These are phyloP conservation scores for Mesoligia furuncula DNA, from an alignment of 2,888 invertebrate genomes.

Conservation along the genomic window DNA sequence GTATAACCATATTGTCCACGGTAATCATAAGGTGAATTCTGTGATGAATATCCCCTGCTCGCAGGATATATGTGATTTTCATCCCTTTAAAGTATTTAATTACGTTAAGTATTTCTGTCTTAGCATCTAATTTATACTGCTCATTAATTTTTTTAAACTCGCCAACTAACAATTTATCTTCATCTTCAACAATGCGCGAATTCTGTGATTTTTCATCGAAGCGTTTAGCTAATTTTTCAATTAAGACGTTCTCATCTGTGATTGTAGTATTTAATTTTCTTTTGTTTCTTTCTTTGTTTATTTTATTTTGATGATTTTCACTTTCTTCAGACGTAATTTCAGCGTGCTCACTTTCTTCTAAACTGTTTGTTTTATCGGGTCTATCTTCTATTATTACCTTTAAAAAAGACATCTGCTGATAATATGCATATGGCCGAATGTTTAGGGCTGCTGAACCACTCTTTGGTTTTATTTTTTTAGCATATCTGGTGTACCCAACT, in stretches of 20 bases:
- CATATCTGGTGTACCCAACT: slow-evolving; percentile 3
- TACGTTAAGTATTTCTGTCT: slow-evolving; percentile 66
- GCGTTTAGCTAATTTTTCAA: slow-evolving; percentile 61
- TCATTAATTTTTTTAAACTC: slow-evolving; percentile 64
- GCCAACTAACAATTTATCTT: slow-evolving; percentile 32
- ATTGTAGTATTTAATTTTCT: slow-evolving; percentile 57
- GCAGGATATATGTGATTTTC: slow-evolving; percentile 56
- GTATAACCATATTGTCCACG: slow-evolving; percentile 48
- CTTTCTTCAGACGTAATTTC: slow-evolving; percentile 55
- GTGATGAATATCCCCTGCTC: slow-evolving; percentile 52
- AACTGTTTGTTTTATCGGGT: slow-evolving; percentile 61
- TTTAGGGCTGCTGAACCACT: slow-evolving; percentile 59
- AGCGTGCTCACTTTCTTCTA: slow-evolving; percentile 48
- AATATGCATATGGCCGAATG: slow-evolving; percentile 48
- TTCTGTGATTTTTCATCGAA: slow-evolving; percentile 32
- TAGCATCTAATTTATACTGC: slow-evolving; percentile 64
- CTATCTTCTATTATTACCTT: slow-evolving; percentile 47
- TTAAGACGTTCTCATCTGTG: slow-evolving; percentile 62
- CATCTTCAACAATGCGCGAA: slow-evolving; percentile 26
- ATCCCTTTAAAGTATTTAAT: slow-evolving; percentile 61
- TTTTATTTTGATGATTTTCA: slow-evolving; percentile 52
- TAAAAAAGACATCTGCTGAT: slow-evolving; percentile 52
- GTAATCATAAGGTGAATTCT: slow-evolving; percentile 19
- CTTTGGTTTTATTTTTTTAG: slow-evolving; percentile 31
- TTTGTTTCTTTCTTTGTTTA: slow-evolving; percentile 44